phyloP scores from a whole-genome alignment of 2,888 invertebrate genomes.

The Marronus borbonicus region DNA sequence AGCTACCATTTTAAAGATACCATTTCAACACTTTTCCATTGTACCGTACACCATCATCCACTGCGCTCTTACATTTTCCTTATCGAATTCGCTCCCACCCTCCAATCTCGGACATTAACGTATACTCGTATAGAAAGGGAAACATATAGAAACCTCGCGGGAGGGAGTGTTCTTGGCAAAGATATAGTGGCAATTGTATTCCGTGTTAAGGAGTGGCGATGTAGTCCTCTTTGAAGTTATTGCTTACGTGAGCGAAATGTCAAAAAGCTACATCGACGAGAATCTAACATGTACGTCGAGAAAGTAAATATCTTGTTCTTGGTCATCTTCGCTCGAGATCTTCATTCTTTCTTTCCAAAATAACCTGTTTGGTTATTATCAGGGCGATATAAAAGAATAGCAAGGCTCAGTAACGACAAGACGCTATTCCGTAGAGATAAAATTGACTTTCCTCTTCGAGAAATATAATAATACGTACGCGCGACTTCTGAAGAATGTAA shows the following conservation, averaged over 20 bases:
- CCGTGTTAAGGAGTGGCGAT: slow-evolving; percentile 2
- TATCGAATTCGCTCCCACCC: slow-evolving; percentile 14
- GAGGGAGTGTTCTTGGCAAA: not conserved
- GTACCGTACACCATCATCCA: not conserved
- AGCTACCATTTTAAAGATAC: no score
- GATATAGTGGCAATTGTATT: slow-evolving; percentile 37
- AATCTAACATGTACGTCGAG: slow-evolving; percentile 6
- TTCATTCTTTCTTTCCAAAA: not conserved
- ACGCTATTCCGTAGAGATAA: not conserved
- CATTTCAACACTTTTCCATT: no score
- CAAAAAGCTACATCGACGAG: not conserved
- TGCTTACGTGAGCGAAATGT: slow-evolving; percentile 35
- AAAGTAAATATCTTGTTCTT: not conserved
- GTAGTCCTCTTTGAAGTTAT: slow-evolving; percentile 15
- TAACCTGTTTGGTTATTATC: slow-evolving; percentile 15
- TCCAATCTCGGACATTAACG: slow-evolving; percentile 2
- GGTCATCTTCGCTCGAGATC: not conserved
- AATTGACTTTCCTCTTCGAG: not conserved
- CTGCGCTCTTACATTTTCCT: slow-evolving; percentile 1
- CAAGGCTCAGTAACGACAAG: not conserved
- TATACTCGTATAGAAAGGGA: not conserved
- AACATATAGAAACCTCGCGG: not conserved
- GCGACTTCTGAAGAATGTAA: not conserved
- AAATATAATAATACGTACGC: not conserved
- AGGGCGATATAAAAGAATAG: not conserved